Evolutionary conservation across 2,113 vertebrate genomes (phyloP), one percentile per base, ranked within the genome.

Genomic region (Barnardius zonarius): DNA sequence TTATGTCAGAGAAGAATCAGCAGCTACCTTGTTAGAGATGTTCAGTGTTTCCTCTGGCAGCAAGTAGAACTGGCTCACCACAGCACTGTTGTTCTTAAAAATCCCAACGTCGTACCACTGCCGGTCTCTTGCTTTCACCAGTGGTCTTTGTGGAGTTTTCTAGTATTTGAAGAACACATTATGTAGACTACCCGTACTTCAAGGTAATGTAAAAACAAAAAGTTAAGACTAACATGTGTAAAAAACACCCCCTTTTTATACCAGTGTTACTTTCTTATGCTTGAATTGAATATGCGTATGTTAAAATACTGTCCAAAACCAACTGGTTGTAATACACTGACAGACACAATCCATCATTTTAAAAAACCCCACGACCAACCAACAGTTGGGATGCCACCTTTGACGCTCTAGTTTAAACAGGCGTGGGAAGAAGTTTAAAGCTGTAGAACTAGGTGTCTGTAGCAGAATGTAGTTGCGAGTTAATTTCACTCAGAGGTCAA

Each of bases 81-180:
- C 98, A 57, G 98, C 98, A 52, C 97, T 99, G 48, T 98, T 99
- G 63, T 98, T 98, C 97, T 98, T 99, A 96, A 99, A 99, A 95
- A 99, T 98, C 9, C 99, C 99, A 19, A 99, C 99, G 63, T 99
- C 99, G 33, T 98, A 99, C 99, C 99, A 99, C 52, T 96, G 96
- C 59, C 97, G 97, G 74, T 98, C 97, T 79, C 95, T 97, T 74
- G 87, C 27, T 96, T 98, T 98, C 83, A 87, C 27, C 0, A 82
- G 79, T 20, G 96, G 95, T 66, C 91, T 97, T 75, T 92, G 95
- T 33, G 93, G 75, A 91, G 97, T 95, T 96, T 97, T 98, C 98
- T 98, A 94, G 89, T 81, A 70, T 96, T 88, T 96, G 94, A 97
- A 95, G 90, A 97, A 97, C 52, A 96, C 0, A 3, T 90, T 93